Evolutionary conservation across 2,888 invertebrate genomes (phyloP), one percentile per base, ranked within the genome.

Genomic region (Allacma fusca): DNA sequence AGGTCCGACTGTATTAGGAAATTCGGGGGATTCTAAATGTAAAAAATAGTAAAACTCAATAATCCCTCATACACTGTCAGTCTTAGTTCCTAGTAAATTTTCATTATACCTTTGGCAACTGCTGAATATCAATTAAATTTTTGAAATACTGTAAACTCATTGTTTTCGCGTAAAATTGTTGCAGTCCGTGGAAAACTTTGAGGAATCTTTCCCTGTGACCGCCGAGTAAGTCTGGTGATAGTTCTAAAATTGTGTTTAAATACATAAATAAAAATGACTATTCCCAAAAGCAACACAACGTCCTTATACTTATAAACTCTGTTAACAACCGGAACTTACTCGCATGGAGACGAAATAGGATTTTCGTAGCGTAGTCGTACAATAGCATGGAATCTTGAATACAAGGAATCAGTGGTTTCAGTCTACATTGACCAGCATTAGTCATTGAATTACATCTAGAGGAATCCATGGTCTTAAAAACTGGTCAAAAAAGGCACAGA

Each of bases 401-500:
- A 86, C 95, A 94, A 23, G 95, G 94, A 81, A 99, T 97, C 75
- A 99, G 89, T 0, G 99, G 98, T 9, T 98, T 96, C 75, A 99
- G 89, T 59, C 98, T 91, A 86, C 98, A 99, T 87, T 99, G 98
- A 0, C 99, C 98, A 80, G 95, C 93, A 80, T 92, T 93, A 0
- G 97, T 98, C 96, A 98, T 98, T 4, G 98, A 99, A 87, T 96
- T 97, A 64, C 97, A 94, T 62, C 95, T 91, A 1, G 96, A 95
- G 88, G 93, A 92, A 87, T 98, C 96, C 86, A 98, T 89, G 0
- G 97, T 96, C 84, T 93, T 93, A 88, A 97, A 98, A 81, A 98
- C 97, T 95, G 85, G 89, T 88, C 26, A 40, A 40, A 21, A 68
- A 62, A 23, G 1, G 23, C 23, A 62, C 24, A 16, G 19, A 9